Evolutionary conservation across 2,888 invertebrate genomes (phyloP), one percentile per base, ranked within the genome.

Genomic region (Tetheella fluctuosa): DNA sequence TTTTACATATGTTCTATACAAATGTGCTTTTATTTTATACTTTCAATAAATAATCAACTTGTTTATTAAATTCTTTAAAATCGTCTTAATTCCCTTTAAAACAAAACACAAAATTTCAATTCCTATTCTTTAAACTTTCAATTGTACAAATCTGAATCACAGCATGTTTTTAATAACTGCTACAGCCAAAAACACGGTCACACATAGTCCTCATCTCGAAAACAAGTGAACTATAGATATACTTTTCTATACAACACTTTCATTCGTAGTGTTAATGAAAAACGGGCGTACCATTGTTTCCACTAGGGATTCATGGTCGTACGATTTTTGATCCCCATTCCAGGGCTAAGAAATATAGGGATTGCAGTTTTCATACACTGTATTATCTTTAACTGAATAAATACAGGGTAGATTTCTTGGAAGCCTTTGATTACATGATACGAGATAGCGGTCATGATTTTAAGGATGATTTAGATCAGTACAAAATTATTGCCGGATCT

Each of bases 211-310:
- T 39, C 39, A 39, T 20, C 48, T 20, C 17, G 48, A 20, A n/a
- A 48, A 20, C 48, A 48, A 48, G 48, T 39, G n/a, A 15, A 57
- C 52, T 52, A 57, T 48, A 34, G 2, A 13, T 34, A 10, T 17
- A n/a, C 42, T 42, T 20, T n/a, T n/a, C 48, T 48, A 6, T 10
- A 48, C 48, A 34, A 34, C 3, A 30, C 30, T 30, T 17, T 6
- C 3, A 42, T 17, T 6, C 48, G 20, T 48, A 20, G 57, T 63
- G 64, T 61, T 69, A 68, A 70, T 69, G 73, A 71, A 67, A 68
- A 71, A 69, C 60, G 61, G 56, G 61, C 58, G 15, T 17, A 66
- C 57, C 10, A 66, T 73, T 71, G 71, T 74, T 68, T 48, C 28
- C 13, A 48, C 28, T 48, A 7, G 17, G 48, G 20, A 20, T 48